Evolutionary conservation across 2,113 vertebrate species (phyloP), one percentile per base, ranked within the genome.

Genomic region (Erinaceus europaeus): DNA sequence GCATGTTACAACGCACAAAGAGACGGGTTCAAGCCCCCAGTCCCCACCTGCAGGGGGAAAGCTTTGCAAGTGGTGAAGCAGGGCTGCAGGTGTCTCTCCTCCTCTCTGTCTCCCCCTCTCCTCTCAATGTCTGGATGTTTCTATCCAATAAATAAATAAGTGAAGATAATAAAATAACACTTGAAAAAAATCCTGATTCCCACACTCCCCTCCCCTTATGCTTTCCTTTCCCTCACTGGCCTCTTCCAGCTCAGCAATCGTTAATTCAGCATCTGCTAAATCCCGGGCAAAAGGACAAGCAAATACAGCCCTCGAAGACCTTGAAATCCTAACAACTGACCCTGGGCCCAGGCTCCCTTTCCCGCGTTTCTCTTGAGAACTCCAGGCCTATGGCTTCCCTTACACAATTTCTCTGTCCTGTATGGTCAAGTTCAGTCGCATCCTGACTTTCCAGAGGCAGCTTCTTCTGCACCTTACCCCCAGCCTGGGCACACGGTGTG

Each of bases 291-390:
- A 91, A 80, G 42, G 50, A 46, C 50, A 90, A 75, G 57, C 55
- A 44, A 29, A 87, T 14, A 10, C 25, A 52, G 64, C 32, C 23
- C 6, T 79, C 52, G 29, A 25, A 38, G 27, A 27, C 59, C 84
- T 87, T 87, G n/a, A 34, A 61, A 83, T 93, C 87, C 65, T 67
- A 53, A 55, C 57, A 82, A 80, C 17, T 53, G 38, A 55, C 48
- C 44, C 38, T 68, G 38, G 71, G 32, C 83, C 59, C n/a, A 59
- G 34, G 86, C 18, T 38, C 32, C 10, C n/a, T 92, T 88, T 76
- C n/a, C 38, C 40, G 0, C 52, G 52, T 72, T 88, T 64, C 40
- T 80, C 20, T 53, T n/a, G 57, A 77, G 38, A 85, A 5, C 59
- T 27, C n/a, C 36, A n/a, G 72, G 20, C 84, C 55, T n/a, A 2